Evolutionary conservation across 2,797 vertebrate species (phyloP), one percentile per base, ranked within the genome.

Genomic region (Chrosomus eos): DNA sequence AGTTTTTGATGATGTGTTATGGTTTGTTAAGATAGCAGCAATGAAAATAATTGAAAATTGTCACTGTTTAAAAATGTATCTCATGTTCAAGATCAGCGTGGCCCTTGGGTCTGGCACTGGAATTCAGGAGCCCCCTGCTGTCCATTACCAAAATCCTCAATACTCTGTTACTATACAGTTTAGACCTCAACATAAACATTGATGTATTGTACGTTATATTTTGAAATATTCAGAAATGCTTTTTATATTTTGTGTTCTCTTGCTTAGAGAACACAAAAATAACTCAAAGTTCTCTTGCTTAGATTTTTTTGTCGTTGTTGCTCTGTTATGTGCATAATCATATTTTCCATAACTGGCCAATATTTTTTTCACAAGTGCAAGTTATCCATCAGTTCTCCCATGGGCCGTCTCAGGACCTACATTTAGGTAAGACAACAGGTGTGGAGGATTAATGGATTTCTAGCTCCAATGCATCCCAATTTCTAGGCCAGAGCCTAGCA

Each of bases 401-500:
- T 48, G 70, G 21, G 53, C 26, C 6, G 9, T 73, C 68, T 73
- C 8, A n/a, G 28, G 68, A 73, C 55, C 80, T 73, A 73, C 38
- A 73, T 73, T 45, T 40, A 23, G 11, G 55, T 40, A 48, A 73
- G 53, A 82, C 70, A 82, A 84, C 64, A 84, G 48, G 19, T 70
- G 48, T 73, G 18, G n/a, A 60, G 66, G 26, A 82, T 82, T 73
- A 31, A 68, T 84, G 38, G 7, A 83, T 55, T 76, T 74, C 45
- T 55, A 19, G 71, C 55, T 76, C 23, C 36, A 82, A 40, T 72
- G 58, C 66, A 87, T 62, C 21, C 5, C 64, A 78, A 77, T 62
- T 81, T 85, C 51, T 71, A 45, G 23, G 73, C 53, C 70, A 75
- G 23, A 62, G 18, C 45, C 45, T 5, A 48, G 45, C 2, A 23